phyloP scores from a whole-genome alignment of 2,113 vertebrate species.

The Lophius piscatorius region DNA sequence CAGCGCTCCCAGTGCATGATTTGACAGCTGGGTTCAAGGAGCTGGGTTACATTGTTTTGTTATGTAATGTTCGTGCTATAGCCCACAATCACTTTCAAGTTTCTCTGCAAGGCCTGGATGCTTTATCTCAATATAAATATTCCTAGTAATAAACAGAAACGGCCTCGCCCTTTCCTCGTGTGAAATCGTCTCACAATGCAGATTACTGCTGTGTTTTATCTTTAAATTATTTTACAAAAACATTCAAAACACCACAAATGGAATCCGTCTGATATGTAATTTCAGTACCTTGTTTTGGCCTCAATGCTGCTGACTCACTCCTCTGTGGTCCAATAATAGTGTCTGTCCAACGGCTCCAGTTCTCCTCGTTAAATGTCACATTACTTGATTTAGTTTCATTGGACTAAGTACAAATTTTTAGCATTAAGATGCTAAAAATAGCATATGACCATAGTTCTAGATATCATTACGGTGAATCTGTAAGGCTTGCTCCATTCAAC shows the following conservation, averaged over 20 bases:
- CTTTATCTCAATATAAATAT: background rate
- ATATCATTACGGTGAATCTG: too few species aligned
- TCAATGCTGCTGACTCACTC: slow-evolving; percentile 38
- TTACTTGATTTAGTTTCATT: background rate
- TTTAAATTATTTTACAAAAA: slow-evolving; percentile 9
- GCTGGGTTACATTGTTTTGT: slow-evolving; percentile 28
- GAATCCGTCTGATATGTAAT: background rate
- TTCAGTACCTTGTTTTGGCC: slow-evolving; percentile 3
- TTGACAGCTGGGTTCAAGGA: slow-evolving; percentile 28
- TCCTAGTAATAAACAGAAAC: background rate
- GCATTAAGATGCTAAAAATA: too few species aligned
- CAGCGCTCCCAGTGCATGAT: slow-evolving; percentile 20
- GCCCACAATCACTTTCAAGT: slow-evolving; percentile 3
- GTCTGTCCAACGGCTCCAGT: slow-evolving; percentile 1
- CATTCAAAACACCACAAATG: background rate
- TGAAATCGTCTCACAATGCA: background rate
- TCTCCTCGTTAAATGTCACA: background rate
- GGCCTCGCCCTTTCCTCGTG: background rate
- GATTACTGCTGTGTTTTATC: background rate
- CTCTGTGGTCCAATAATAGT: slow-evolving; percentile 3
- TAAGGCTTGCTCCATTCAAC: too few species aligned
- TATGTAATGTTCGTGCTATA: slow-evolving; percentile 39
- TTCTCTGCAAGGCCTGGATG: background rate
- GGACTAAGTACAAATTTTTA: background rate
- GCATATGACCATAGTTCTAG: too few species aligned